Evolutionary conservation across 1,140 invertebrate genomes (phyloP).

Genomic region (Onthophagus taurus): DNA sequence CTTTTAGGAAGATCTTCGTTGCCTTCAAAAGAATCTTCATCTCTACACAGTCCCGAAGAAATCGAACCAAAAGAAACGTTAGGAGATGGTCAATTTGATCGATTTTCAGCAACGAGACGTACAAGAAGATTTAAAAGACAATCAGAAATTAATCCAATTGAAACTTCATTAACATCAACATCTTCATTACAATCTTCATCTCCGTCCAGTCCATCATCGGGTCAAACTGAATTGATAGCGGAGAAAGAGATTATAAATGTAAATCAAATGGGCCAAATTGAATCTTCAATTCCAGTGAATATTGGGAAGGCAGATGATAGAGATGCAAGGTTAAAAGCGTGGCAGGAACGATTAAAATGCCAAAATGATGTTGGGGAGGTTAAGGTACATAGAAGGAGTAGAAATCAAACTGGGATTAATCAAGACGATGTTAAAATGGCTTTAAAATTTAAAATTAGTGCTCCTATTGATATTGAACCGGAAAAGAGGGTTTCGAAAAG

Average conservation of each 20-base stretch:
- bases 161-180: no score
- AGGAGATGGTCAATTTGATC: conserved; percentile 72
- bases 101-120: conserved; percentile 68
- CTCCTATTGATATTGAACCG: conserved; percentile 12
- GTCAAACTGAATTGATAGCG: conserved; percentile 41
- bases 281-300: conserved; percentile 19
- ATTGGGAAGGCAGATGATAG: conserved; percentile 43
- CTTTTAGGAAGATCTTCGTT: conserved; percentile 36
- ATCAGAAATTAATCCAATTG: conserved; percentile 46
- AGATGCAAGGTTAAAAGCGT: conserved; percentile 50
- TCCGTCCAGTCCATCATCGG: conserved; percentile 43
- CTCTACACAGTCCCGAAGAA: conserved; percentile 36
- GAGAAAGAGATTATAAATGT: conserved; percentile 25
- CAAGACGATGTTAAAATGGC: conserved; percentile 54
- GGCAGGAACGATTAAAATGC: conserved; percentile 50
- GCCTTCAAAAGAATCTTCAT: no score
- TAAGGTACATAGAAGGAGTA: conserved; percentile 25
- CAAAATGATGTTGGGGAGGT: conserved; percentile 19
- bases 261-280: conserved; percentile 11
- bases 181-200: no score
- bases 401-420: conserved; percentile 51
- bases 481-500: conserved; percentile 39
- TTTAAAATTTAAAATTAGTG: conserved; percentile 36
- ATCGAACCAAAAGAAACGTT: conserved; percentile 41
- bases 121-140: conserved; percentile 72